Base-by-base conservation (phyloP, 2,888 invertebrate species). In the Conistra vaccinii region DNA sequence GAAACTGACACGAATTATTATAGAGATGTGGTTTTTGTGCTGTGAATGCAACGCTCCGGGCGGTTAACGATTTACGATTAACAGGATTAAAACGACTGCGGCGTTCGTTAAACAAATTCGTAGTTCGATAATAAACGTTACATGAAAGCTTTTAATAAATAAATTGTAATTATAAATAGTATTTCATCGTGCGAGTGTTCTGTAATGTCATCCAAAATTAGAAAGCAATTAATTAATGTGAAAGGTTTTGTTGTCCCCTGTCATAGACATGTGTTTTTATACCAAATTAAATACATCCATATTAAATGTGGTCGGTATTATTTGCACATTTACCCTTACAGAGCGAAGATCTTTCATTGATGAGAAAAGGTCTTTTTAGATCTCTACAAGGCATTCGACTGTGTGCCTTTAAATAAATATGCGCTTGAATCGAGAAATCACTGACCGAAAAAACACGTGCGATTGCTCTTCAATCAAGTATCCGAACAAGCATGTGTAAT, bases 241-340 rank as follows among this genome's bases (percentile, higher is more conserved):
- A 53, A 78, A 76, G 77, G 77, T 68, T 76, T 17, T 76, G 66
- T 14, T 66, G 48, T 61, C 53, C 76, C 51, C 0, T 70, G 70
- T 63, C 67, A 55, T 23, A 48, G n/a, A 55, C 57, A 76, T 26
- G 32, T 76, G 53, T 67, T 70, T 23, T 2, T 26, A 14, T 32
- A 12, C n/a, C 42, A 7, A 65, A 72, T 65, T 72, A 53, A 60
- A 45, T 45, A 53, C 20, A 42, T 60, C 10, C 9, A 26, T 77
- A 67, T 26, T 42, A 26, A 48, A 42, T 32, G 0, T 42, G 23
- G 1, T 26, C 58, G n/a, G 1, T 32, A 77, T 57, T 48, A 32
- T 66, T 75, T 45, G 29, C 12, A 29, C 2, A 55, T n/a, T 48
- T 48, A 39, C n/a, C 29, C 7, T 45, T 0, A 4, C 7, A n/a